Conservation (phyloP, 2,888 invertebrate species). For the Leptinotarsa haldemani region DNA sequence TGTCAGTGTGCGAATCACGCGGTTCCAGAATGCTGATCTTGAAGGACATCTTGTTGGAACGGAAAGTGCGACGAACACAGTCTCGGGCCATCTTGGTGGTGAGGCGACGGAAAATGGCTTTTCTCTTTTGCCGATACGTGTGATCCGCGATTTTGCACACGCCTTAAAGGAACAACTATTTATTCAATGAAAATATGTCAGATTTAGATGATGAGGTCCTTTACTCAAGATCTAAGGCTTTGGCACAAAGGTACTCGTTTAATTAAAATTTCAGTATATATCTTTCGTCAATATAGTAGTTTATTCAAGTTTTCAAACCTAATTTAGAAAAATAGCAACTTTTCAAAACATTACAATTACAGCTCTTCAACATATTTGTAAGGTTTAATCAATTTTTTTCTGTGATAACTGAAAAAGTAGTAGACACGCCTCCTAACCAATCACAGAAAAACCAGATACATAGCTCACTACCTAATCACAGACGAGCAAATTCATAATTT, state of each 20-base stretch:
- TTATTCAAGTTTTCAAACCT: too few relatives aligned
- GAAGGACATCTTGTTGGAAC: conserved; percentile 31
- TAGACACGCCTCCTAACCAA: too few relatives aligned
- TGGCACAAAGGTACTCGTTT: neutral
- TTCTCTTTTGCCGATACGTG: conserved; percentile 29
- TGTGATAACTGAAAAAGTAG: too few relatives aligned
- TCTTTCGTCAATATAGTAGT: too few relatives aligned
- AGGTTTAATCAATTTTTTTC: too few relatives aligned
- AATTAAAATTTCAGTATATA: too few relatives aligned
- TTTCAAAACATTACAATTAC: too few relatives aligned
- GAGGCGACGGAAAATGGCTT: conserved; percentile 31
- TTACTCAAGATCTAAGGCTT: neutral
- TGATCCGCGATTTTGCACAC: conserved; percentile 34
- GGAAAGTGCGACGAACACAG: conserved; percentile 25
- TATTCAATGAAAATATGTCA: neutral
- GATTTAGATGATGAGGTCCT: neutral
- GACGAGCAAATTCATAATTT: too few relatives aligned
- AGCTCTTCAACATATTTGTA: too few relatives aligned
- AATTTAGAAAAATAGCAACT: too few relatives aligned
- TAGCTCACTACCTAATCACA: too few relatives aligned
- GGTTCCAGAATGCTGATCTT: conserved; percentile 29
- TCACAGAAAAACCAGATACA: too few relatives aligned
- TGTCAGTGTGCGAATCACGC: conserved; percentile 28
- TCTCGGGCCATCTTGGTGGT: conserved; percentile 41
- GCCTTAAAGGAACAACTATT: conserved; percentile 26